phyloP scores from a whole-genome alignment of 2,888 invertebrate species.

The Sphinx pinastri region DNA sequence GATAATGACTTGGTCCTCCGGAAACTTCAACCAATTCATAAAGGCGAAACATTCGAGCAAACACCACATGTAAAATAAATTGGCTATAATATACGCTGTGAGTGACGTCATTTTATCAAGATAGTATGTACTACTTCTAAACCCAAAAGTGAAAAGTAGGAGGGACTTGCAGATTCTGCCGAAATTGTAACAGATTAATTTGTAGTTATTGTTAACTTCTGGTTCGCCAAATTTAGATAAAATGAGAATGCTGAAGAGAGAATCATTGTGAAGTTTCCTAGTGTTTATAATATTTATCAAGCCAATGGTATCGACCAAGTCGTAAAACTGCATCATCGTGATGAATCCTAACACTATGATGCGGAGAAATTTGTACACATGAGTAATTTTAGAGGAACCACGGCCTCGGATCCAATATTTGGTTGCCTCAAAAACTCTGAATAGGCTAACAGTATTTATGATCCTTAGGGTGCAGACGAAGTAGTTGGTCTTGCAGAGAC shows the following conservation, averaged over 20 bases:
- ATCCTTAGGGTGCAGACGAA: slow-evolving; percentile 41
- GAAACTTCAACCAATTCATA: slow-evolving; percentile 35
- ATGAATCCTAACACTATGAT: slow-evolving; percentile 41
- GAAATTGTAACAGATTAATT: slow-evolving; percentile 37
- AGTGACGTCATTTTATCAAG: slow-evolving; percentile 44
- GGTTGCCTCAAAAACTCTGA: slow-evolving; percentile 44
- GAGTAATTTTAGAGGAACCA: slow-evolving; percentile 29
- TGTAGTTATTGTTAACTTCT: not conserved
- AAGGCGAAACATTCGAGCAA: slow-evolving; percentile 45
- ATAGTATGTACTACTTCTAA: slow-evolving; percentile 28
- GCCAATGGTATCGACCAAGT: slow-evolving; percentile 38
- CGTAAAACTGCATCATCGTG: slow-evolving; percentile 42
- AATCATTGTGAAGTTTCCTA: slow-evolving; percentile 26
- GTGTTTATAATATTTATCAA: slow-evolving; percentile 34
- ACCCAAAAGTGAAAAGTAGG: slow-evolving; percentile 44
- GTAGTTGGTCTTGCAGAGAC: slow-evolving; percentile 41
- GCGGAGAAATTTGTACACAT: slow-evolving; percentile 42
- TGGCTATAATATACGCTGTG: slow-evolving; percentile 40
- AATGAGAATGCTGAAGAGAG: slow-evolving; percentile 30
- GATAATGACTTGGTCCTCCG: slow-evolving; percentile 34
- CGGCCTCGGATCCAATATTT: slow-evolving; percentile 37
- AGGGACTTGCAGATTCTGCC: slow-evolving; percentile 46
- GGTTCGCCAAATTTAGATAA: slow-evolving; percentile 24
- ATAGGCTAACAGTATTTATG: slow-evolving; percentile 37
- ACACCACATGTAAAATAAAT: slow-evolving; percentile 47